Evolutionary conservation across 2,113 vertebrate genomes (phyloP).

Genomic region (Formicarius rufipectus): DNA sequence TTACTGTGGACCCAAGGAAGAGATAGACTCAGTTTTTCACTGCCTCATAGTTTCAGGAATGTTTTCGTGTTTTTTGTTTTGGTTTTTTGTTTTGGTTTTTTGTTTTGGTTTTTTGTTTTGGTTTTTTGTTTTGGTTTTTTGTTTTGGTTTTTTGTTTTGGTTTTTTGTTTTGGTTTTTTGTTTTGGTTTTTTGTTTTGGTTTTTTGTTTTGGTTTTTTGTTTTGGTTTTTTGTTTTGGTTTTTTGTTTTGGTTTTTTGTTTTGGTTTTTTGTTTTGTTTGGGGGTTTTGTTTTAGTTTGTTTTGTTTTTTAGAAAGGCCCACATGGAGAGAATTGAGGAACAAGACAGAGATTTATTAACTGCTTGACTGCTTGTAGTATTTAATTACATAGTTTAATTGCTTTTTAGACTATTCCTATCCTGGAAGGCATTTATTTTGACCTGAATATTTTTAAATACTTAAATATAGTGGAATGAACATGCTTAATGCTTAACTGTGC

Average conservation of each 20-base stretch:
- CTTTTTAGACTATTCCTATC: background rate
- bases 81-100: background rate
- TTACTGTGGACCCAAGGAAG: background rate
- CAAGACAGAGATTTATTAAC: background rate
- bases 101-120: no score
- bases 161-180: no score
- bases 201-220: no score
- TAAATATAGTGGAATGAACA: background rate
- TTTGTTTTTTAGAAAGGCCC: background rate
- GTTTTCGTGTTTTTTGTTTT: background rate
- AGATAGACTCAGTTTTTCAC: background rate
- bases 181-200: no score
- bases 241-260: no score
- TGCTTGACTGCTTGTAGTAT: background rate
- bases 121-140: no score
- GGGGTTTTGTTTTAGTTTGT: no score
- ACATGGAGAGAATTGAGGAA: background rate
- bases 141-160: no score
- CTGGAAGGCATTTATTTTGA: background rate
- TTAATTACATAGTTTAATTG: background rate
- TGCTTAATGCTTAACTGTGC: background rate
- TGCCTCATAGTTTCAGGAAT: background rate
- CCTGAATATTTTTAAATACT: background rate
- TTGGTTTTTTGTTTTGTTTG: no score
- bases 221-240: no score